These are phyloP conservation scores for Melanerpes formicivorus DNA, from an alignment of 2,113 vertebrate genomes.

Conservation along the genomic window DNA sequence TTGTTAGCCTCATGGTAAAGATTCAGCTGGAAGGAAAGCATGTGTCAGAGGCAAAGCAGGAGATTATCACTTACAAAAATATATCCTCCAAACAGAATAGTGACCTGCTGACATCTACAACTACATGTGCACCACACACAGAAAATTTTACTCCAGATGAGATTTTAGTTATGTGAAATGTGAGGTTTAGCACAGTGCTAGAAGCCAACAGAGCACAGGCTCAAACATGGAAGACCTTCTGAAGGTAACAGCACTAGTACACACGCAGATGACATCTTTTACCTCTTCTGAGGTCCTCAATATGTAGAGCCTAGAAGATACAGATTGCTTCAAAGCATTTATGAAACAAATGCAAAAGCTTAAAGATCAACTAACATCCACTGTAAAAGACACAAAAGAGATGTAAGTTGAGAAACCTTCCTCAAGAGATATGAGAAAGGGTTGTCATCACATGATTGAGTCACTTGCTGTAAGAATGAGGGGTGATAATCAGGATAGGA, in stretches of 20 bases:
- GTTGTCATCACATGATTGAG: neutral
- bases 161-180: neutral
- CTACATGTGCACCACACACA: conserved; percentile 7
- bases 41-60: conserved; percentile 26
- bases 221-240: conserved; percentile 13
- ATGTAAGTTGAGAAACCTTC: neutral
- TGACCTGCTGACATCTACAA: conserved; percentile 23
- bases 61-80: conserved; percentile 41
- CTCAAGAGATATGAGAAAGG: neutral
- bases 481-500: neutral
- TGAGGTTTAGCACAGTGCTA: neutral
- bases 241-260: neutral
- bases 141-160: neutral
- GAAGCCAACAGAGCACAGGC: neutral
- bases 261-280: neutral
- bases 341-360: neutral
- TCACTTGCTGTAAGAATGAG: neutral
- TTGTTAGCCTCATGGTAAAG: conserved; percentile 35
- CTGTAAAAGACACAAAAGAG: neutral
- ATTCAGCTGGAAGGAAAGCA: conserved; percentile 45
- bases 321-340: neutral
- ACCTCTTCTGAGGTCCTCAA: neutral
- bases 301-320: neutral
- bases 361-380: neutral
- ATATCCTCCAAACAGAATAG: conserved; percentile 3